A percentile compares a stretch with the other conserved stretches of the same genome.
Evolutionary conservation across 2,888 invertebrate genomes (phyloP).

Genomic region (Hipparchia semele): DNA sequence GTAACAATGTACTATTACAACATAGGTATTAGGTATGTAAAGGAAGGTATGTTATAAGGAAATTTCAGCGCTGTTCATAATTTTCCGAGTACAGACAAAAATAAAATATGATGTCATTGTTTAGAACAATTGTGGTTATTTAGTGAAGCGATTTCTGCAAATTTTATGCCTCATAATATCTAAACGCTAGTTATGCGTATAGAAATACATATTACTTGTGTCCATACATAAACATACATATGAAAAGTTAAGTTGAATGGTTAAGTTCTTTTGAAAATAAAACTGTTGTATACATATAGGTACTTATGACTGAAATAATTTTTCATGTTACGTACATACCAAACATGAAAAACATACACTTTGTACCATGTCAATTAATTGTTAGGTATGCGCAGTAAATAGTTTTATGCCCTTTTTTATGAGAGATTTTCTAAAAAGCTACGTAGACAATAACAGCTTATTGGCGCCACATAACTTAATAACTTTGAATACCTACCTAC

Average conservation of each 20-base stretch:
- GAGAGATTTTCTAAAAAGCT: no score
- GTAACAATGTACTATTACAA: no score
- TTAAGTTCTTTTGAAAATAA: not conserved
- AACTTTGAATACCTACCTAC: no score
- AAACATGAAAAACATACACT: no score
- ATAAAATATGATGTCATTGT: constrained; percentile 28
- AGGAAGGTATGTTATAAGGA: not conserved
- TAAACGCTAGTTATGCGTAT: not conserved
- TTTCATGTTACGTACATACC: no score
- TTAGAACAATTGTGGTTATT: constrained; percentile 26
- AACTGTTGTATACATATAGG: no score
- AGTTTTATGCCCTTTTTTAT: not conserved
- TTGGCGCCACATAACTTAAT: not conserved
- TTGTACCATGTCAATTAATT: no score
- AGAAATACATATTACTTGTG: not conserved
- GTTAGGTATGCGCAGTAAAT: no score
- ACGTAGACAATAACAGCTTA: not conserved
- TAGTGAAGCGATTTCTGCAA: constrained; percentile 5
- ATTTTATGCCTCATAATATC: constrained; percentile 15
- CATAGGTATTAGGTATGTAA: not conserved
- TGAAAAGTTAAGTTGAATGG: not conserved
- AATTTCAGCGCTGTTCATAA: constrained; percentile 18
- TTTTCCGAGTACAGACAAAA: constrained; percentile 30
- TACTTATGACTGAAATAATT: no score
- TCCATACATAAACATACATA: not conserved